Percentiles rank a stretch among this genome's conserved stretches.
Evolutionary conservation across 2,113 vertebrate genomes (phyloP).

Genomic region (Grantiella picta): DNA sequence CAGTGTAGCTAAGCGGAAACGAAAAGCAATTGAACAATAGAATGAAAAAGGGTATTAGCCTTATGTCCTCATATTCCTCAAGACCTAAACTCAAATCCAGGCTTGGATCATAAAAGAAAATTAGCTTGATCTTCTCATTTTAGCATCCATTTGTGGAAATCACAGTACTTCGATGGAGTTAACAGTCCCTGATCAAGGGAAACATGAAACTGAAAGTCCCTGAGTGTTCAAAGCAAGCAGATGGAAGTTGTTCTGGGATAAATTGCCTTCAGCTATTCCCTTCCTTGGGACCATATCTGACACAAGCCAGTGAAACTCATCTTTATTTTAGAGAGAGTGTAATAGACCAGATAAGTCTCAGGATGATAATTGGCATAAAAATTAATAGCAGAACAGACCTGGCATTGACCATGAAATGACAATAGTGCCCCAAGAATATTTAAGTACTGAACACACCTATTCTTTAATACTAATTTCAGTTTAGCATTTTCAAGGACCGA

Average conservation of each 20-base stretch:
- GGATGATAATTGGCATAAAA: not conserved
- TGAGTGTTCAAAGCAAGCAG: not conserved
- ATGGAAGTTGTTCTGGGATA: not conserved
- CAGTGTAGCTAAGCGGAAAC: not conserved
- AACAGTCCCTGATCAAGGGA: not conserved
- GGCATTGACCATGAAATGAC: not conserved
- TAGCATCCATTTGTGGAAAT: slow-evolving; percentile 3
- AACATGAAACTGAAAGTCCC: not conserved
- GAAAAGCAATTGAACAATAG: slow-evolving; percentile 1
- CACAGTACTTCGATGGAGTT: not conserved
- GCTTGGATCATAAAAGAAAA: slow-evolving; percentile 19
- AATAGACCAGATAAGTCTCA: not conserved
- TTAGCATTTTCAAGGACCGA: not conserved
- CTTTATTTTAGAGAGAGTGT: not conserved
- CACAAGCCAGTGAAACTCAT: not conserved
- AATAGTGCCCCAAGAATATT: not conserved
- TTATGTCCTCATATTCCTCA: not conserved
- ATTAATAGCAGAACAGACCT: not conserved
- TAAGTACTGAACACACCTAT: not conserved
- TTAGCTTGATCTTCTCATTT: slow-evolving; percentile 17
- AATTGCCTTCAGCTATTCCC: not conserved
- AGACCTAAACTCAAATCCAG: not conserved
- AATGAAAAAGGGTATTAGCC: not conserved
- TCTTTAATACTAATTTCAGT: not conserved
- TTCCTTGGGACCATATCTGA: not conserved